Percentiles rank a stretch among this genome's conserved stretches.
Evolutionary conservation across 2,888 invertebrate species (phyloP).

Genomic region (Sycophila texana): DNA sequence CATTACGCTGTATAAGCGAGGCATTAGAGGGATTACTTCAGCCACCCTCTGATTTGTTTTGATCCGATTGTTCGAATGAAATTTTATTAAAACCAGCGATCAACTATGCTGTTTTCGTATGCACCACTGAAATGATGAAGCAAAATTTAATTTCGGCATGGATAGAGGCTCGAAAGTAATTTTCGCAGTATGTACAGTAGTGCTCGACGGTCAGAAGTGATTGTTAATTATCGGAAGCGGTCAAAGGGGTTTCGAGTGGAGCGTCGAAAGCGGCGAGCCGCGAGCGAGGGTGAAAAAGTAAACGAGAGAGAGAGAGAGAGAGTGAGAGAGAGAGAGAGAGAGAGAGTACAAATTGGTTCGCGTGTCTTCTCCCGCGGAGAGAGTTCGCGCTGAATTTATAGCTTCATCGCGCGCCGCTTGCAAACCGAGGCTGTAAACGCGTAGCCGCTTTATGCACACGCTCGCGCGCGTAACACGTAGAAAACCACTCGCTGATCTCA

Average conservation of each 20-base stretch:
- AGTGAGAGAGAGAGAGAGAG: conserved; percentile 39
- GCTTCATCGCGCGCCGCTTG: conserved; percentile 68
- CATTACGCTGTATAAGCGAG: neutral
- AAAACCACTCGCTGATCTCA: conserved; percentile 1
- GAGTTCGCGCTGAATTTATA: conserved; percentile 68
- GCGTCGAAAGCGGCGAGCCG: neutral
- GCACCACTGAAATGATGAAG: no score
- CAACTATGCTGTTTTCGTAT: no score
- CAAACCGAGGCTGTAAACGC: conserved; percentile 50
- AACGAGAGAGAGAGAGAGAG: conserved; percentile 36
- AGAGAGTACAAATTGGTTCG: conserved; percentile 58
- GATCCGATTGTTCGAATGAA: no score
- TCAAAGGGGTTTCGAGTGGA: neutral
- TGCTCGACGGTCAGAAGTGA: neutral
- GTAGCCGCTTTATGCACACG: conserved; percentile 35
- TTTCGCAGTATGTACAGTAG: neutral
- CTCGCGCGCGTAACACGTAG: conserved; percentile 23
- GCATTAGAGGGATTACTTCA: neutral
- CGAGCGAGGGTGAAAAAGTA: conserved; percentile 8
- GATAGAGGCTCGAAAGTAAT: neutral
- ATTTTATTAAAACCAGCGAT: no score
- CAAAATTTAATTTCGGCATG: no score
- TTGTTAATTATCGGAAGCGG: conserved; percentile 38
- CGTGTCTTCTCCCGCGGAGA: conserved; percentile 59
- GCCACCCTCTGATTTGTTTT: no score